These are phyloP conservation scores for Sebastes minor DNA, from an alignment of 2,797 vertebrate species.

Conservation along the genomic window DNA sequence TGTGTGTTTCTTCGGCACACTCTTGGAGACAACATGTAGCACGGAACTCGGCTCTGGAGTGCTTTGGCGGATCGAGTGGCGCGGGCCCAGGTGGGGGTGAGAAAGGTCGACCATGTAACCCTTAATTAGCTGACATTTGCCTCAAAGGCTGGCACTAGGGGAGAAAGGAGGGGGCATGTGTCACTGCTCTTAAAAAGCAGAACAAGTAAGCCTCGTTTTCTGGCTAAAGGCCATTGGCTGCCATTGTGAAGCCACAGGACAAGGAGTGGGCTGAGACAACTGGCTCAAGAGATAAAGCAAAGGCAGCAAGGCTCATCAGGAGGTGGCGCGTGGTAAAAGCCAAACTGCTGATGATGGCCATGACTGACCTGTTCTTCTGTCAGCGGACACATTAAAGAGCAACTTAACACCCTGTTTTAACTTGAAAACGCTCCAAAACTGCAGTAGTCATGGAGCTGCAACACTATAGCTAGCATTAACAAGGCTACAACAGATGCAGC, in stretches of 20 bases:
- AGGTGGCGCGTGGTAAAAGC: not conserved
- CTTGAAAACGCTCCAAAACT: not conserved
- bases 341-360: not conserved
- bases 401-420: not conserved
- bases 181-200: not conserved
- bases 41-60: not conserved
- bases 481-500: not conserved
- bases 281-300: constrained; percentile 31
- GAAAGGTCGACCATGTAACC: constrained; percentile 77
- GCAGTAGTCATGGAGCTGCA: too few species aligned
- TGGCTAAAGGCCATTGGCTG: constrained; percentile 56
- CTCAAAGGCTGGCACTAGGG: constrained; percentile 61
- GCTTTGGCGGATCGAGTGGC: constrained; percentile 8
- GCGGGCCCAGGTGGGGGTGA: constrained; percentile 34
- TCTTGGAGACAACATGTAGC: constrained; percentile 48
- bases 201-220: constrained; percentile 29
- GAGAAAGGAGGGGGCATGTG: constrained; percentile 21
- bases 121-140: constrained; percentile 84
- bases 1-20: not conserved
- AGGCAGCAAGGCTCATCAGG: constrained; percentile 26
- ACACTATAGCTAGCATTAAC: too few species aligned
- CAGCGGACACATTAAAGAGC: not conserved
- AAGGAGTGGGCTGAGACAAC: constrained; percentile 11
- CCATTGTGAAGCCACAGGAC: constrained; percentile 42
- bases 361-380: not conserved